These are phyloP conservation scores for Menidia menidia DNA, from an alignment of 2,797 vertebrate species.

Conservation along the genomic window DNA sequence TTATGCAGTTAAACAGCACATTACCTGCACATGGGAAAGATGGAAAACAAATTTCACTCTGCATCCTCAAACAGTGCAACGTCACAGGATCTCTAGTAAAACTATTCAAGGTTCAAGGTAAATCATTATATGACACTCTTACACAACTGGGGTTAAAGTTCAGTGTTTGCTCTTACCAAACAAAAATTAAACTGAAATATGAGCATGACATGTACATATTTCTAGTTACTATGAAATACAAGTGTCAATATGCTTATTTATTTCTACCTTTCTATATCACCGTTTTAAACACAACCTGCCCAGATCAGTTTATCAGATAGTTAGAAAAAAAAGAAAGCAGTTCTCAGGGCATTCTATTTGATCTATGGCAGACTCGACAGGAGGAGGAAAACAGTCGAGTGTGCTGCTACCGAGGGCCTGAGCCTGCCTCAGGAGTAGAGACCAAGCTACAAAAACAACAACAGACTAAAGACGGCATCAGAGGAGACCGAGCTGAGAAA, in stretches of 20 bases:
- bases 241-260: neutral
- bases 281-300: constrained; percentile 32
- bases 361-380: constrained; percentile 48
- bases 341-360: constrained; percentile 42
- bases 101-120: constrained; percentile 21
- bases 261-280: constrained; percentile 1
- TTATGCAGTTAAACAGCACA: no score
- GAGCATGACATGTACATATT: neutral
- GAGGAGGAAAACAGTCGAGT: constrained; percentile 36
- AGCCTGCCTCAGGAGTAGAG: constrained; percentile 49
- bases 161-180: constrained; percentile 22
- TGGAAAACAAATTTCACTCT: no score
- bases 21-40: no score
- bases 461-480: constrained; percentile 41
- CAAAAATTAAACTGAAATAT: neutral
- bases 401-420: constrained; percentile 14
- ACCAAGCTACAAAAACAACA: constrained; percentile 52
- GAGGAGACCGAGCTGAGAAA: constrained; percentile 42
- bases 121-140: constrained; percentile 56
- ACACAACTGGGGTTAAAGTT: constrained; percentile 51
- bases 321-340: constrained; percentile 42
- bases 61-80: neutral
- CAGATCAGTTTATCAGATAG: constrained; percentile 37
- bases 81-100: neutral
- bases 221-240: neutral